A percentile compares a stretch with the other conserved stretches of the same genome.
phyloP scores from a whole-genome alignment of 2,888 invertebrate genomes.

The Malacosoma neustria region DNA sequence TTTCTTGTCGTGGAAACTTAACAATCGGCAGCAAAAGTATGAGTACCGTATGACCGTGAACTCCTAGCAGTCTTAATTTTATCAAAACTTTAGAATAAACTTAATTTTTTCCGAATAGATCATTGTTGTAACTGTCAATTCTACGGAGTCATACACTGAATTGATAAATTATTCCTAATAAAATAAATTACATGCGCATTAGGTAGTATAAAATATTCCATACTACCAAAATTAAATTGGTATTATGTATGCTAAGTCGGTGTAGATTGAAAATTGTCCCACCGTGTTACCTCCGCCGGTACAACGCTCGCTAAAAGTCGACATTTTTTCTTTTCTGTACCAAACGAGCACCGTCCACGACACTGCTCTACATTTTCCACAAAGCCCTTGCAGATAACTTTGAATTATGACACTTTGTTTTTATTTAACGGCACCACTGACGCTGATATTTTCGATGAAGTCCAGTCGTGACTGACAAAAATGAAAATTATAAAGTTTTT shows the following conservation, averaged over 20 bases:
- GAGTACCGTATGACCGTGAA: too few species aligned
- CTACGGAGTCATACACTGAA: too few species aligned
- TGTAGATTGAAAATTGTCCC: conserved; percentile 8
- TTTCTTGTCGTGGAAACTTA: too few species aligned
- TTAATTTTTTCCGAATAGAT: too few species aligned
- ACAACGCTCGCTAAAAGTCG: conserved; percentile 11
- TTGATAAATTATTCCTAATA: too few species aligned
- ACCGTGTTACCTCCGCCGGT: conserved; percentile 1
- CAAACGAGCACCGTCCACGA: conserved; percentile 14
- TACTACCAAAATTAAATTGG: too few species aligned
- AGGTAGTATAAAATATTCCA: too few species aligned
- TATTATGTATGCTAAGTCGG: conserved; percentile 5
- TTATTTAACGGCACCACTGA: conserved; percentile 23
- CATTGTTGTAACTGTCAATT: too few species aligned
- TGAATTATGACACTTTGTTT: conserved; percentile 41
- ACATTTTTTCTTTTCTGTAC: conserved; percentile 21
- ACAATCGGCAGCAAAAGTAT: too few species aligned
- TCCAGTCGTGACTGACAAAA: conserved; percentile 15
- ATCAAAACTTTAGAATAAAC: too few species aligned
- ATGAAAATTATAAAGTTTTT: conserved; percentile 1
- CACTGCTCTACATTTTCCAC: conserved; percentile 20
- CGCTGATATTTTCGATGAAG: conserved; percentile 22
- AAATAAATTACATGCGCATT: too few species aligned
- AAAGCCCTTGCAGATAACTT: conserved; percentile 24
- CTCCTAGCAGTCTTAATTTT: too few species aligned